These are phyloP conservation scores for Ischnus inquisitorius DNA, from an alignment of 2,888 invertebrate genomes.

Conservation along the genomic window DNA sequence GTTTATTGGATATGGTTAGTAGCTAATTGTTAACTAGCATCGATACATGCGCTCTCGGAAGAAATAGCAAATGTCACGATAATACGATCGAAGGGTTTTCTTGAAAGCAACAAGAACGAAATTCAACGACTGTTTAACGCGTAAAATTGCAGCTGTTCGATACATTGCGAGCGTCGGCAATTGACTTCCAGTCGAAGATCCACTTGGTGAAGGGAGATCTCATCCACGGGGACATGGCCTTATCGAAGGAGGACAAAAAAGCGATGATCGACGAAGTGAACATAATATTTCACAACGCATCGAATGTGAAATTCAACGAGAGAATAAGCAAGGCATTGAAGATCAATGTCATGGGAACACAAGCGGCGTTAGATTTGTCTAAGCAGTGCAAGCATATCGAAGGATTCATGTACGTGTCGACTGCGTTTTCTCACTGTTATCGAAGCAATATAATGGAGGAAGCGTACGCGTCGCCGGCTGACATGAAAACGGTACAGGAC, in stretches of 20 bases:
- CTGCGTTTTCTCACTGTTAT: conserved; percentile 52
- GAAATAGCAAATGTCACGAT: too few species aligned
- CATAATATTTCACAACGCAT: conserved; percentile 4
- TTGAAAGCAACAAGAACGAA: too few species aligned
- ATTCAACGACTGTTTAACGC: not conserved
- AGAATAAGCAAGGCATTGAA: conserved; percentile 2
- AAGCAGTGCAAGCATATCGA: conserved; percentile 48
- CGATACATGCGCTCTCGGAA: too few species aligned
- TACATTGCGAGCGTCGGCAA: not conserved
- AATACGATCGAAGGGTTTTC: too few species aligned
- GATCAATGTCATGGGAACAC: conserved; percentile 57
- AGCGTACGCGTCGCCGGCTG: conserved; percentile 74
- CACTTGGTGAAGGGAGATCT: conserved; percentile 51
- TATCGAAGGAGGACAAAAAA: conserved; percentile 35
- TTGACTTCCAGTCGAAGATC: conserved; percentile 41
- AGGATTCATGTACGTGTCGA: conserved; percentile 61
- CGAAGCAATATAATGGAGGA: conserved; percentile 71
- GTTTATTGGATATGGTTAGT: too few species aligned
- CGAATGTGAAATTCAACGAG: conserved; percentile 50
- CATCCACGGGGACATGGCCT: conserved; percentile 12
- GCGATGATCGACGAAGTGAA: conserved; percentile 37
- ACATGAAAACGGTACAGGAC: conserved; percentile 72
- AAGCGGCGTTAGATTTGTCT: conserved; percentile 37
- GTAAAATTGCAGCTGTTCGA: conserved; percentile 55
- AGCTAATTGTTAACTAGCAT: too few species aligned